phyloP scores from a whole-genome alignment of 2,113 vertebrate species.

The Thalassarche chlororhynchos region DNA sequence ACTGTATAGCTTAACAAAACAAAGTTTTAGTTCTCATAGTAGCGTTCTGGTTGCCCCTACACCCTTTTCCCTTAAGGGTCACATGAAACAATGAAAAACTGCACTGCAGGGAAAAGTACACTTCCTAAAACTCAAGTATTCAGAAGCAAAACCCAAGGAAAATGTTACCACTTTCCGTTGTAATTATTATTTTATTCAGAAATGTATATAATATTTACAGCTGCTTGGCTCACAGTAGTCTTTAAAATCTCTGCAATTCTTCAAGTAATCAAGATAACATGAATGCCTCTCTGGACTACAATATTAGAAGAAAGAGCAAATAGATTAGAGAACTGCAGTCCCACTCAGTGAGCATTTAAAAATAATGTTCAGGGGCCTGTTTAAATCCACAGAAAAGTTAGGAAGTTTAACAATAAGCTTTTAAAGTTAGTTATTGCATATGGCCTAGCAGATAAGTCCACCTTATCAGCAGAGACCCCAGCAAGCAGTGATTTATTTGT shows the following conservation, averaged over 20 bases:
- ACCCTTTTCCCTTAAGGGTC: slow-evolving; percentile 64
- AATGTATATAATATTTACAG: slow-evolving; percentile 51
- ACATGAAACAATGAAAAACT: slow-evolving; percentile 71
- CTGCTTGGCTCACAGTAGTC: background rate
- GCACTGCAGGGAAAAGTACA: slow-evolving; percentile 16
- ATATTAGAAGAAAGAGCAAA: background rate
- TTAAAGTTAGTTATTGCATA: background rate
- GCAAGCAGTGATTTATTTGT: background rate
- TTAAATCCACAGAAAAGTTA: background rate
- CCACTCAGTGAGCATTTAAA: background rate
- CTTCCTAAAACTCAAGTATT: slow-evolving; percentile 62
- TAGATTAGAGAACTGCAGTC: background rate
- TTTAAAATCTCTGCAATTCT: slow-evolving; percentile 31
- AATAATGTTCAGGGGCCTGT: background rate
- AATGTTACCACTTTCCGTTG: slow-evolving; percentile 41
- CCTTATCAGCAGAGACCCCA: background rate
- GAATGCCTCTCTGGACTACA: background rate
- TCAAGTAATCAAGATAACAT: slow-evolving; percentile 34
- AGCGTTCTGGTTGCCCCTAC: slow-evolving; percentile 61
- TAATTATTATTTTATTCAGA: slow-evolving; percentile 60
- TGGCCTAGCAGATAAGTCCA: background rate
- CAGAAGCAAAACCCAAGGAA: slow-evolving; percentile 42
- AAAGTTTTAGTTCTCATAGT: slow-evolving; percentile 63
- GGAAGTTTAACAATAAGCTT: background rate
- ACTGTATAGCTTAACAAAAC: slow-evolving; percentile 63